Evolutionary conservation across 2,888 invertebrate genomes (phyloP).

Genomic region (Eucriotettix oculatus): DNA sequence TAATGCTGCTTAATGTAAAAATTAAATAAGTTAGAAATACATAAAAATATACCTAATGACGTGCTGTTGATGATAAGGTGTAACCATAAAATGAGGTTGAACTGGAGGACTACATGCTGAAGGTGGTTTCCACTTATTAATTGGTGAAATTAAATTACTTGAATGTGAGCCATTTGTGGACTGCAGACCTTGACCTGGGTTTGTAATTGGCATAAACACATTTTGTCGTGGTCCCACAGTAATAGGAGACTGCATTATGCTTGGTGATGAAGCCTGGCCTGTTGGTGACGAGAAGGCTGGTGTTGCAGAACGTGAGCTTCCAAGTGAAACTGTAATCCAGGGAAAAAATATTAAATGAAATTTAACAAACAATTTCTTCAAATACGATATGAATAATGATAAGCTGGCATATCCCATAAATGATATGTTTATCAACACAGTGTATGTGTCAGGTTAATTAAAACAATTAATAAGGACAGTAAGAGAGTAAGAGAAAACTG

Average conservation of each 20-base stretch:
- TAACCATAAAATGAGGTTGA: conserved; percentile 27
- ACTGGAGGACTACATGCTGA: conserved; percentile 20
- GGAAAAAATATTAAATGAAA: not conserved
- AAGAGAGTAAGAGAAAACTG: too few species aligned
- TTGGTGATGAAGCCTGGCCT: conserved; percentile 45
- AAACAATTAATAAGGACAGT: too few species aligned
- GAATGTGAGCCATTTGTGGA: conserved; percentile 1
- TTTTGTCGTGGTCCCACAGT: conserved; percentile 63
- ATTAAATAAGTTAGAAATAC: too few species aligned
- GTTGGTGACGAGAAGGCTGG: conserved; percentile 67
- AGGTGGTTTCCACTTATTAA: conserved; percentile 27
- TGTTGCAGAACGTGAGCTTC: conserved; percentile 84
- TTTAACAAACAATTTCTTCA: too few species aligned
- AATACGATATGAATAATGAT: too few species aligned
- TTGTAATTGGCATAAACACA: conserved; percentile 82
- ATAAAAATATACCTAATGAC: conserved; percentile 23
- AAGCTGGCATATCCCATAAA: too few species aligned
- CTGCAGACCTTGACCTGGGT: conserved; percentile 24
- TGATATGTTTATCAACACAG: too few species aligned
- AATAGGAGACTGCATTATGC: conserved; percentile 47
- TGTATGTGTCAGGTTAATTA: too few species aligned
- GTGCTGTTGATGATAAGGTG: conserved; percentile 24
- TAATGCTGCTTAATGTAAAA: too few species aligned
- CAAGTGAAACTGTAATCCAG: conserved; percentile 57
- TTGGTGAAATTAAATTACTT: conserved; percentile 21